Percentiles rank a stretch among this genome's conserved stretches.
Evolutionary conservation across 2,888 invertebrate genomes (phyloP).

Genomic region (Mycalesis mineus): DNA sequence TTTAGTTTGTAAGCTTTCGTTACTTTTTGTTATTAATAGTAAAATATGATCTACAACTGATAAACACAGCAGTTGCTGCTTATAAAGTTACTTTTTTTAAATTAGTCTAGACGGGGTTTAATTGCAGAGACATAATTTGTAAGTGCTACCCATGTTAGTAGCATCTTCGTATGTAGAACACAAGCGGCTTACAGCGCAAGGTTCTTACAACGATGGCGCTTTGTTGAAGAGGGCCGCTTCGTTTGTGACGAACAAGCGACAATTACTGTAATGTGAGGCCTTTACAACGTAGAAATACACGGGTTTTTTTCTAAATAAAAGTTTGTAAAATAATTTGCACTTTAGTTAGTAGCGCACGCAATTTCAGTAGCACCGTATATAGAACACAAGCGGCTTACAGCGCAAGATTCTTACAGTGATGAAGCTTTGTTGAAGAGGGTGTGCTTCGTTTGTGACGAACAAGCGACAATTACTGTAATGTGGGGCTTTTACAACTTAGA

Average conservation of each 20-base stretch:
- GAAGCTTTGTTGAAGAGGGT: conserved; percentile 4
- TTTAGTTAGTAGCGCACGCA: too few species aligned
- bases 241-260: conserved; percentile 2
- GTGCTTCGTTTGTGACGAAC: conserved; percentile 7
- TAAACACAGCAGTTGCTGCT: too few species aligned
- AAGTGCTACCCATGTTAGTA: too few species aligned
- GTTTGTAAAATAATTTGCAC: too few species aligned
- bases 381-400: background rate
- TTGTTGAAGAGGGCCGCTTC: conserved; percentile 7
- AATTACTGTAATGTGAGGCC: background rate
- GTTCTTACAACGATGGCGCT: conserved; percentile 8
- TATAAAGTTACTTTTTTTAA: too few species aligned
- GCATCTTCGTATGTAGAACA: background rate
- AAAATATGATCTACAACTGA: too few species aligned
- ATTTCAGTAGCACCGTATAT: too few species aligned
- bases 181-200: background rate
- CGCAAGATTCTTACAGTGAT: conserved; percentile 6
- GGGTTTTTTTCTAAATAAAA: too few species aligned
- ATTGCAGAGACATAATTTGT: too few species aligned
- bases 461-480: conserved; percentile 1
- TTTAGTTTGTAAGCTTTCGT: too few species aligned
- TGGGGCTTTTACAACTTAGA: background rate
- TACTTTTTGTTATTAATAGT: too few species aligned
- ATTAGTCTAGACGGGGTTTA: too few species aligned
- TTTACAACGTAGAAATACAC: background rate